These are phyloP conservation scores for Pomacea canaliculata DNA, from an alignment of 2,888 invertebrate genomes.

Conservation along the genomic window DNA sequence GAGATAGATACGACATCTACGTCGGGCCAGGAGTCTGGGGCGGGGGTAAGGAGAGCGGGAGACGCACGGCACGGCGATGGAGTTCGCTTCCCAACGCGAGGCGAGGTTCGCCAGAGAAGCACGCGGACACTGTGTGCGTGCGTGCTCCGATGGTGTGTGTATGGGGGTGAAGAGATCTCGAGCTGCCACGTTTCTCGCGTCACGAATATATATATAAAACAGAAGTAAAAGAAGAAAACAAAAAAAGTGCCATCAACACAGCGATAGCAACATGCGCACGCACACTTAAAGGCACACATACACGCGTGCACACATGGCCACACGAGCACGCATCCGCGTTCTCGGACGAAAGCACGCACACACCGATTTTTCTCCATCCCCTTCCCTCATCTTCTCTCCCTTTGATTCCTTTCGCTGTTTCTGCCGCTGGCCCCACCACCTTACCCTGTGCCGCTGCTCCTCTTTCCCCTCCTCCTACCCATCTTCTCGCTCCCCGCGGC, in stretches of 20 bases:
- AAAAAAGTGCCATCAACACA: too few species aligned
- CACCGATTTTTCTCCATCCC: background rate
- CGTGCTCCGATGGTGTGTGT: background rate
- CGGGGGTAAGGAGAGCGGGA: too few species aligned
- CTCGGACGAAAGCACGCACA: background rate
- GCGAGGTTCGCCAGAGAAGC: too few species aligned
- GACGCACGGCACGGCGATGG: too few species aligned
- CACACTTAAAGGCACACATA: background rate
- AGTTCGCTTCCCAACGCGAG: too few species aligned
- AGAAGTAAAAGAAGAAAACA: too few species aligned
- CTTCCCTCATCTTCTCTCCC: background rate
- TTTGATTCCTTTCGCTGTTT: background rate
- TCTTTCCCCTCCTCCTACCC: too few species aligned
- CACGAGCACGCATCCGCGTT: background rate
- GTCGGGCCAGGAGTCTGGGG: too few species aligned
- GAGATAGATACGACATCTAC: too few species aligned
- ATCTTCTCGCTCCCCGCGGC: conserved; percentile 2
- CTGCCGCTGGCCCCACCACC: conserved; percentile 6
- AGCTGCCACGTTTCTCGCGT: background rate
- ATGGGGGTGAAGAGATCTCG: background rate
- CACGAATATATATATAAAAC: background rate
- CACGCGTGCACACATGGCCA: background rate
- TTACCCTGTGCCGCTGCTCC: too few species aligned
- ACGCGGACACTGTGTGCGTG: background rate
- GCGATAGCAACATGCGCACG: background rate